Evolutionary conservation across 1,140 invertebrate genomes (phyloP).

Genomic region (Drosophila athabasca): DNA sequence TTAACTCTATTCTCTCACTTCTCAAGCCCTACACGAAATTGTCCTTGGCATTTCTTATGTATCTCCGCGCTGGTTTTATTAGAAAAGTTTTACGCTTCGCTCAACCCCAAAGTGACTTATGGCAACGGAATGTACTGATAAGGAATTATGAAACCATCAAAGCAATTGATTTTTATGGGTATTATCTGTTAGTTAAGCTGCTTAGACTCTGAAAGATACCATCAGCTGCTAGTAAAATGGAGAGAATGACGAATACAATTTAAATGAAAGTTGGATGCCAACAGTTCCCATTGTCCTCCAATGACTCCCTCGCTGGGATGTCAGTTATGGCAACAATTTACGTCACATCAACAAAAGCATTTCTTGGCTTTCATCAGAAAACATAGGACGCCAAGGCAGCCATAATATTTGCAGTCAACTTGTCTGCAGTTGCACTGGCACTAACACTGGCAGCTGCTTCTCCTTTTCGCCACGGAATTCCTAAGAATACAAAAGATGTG

Average conservation of each 20-base stretch:
- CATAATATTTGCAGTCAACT: conserved; percentile 63
- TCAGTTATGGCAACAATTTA: conserved; percentile 52
- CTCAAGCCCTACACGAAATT: neutral
- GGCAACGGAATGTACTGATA: conserved; percentile 12
- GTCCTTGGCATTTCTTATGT: too few relatives aligned
- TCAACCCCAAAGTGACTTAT: conserved; percentile 5
- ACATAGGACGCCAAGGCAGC: conserved; percentile 17
- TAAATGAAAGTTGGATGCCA: conserved; percentile 22
- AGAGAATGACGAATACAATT: neutral
- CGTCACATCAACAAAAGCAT: conserved; percentile 53
- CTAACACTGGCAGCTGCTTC: conserved; percentile 7
- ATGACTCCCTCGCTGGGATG: conserved; percentile 18
- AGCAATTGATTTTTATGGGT: conserved; percentile 48
- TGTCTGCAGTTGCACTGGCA: conserved; percentile 39
- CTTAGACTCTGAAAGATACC: conserved; percentile 13
- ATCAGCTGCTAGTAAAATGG: conserved; percentile 1
- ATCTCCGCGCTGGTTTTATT: conserved; percentile 38
- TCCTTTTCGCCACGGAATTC: conserved; percentile 39
- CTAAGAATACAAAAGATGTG: conserved; percentile 60
- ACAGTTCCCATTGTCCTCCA: conserved; percentile 1
- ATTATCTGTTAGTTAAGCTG: conserved; percentile 63
- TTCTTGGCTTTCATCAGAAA: conserved; percentile 40
- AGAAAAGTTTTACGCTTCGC: conserved; percentile 55
- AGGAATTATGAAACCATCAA: conserved; percentile 3
- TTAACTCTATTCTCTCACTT: neutral